Evolutionary conservation across 2,888 invertebrate species (phyloP).

Genomic region (Plebejus anna): DNA sequence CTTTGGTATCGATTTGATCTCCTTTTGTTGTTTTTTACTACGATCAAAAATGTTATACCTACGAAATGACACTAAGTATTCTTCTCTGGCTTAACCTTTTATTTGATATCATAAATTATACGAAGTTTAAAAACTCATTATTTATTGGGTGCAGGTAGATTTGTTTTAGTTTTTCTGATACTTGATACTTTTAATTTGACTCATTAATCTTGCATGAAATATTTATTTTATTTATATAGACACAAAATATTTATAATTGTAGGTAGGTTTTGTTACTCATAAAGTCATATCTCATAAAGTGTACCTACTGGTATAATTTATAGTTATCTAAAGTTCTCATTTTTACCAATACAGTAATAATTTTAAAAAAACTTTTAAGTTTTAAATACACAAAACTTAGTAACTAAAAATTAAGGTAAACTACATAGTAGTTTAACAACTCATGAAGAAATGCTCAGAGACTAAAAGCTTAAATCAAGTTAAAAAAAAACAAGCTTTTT

Average conservation of each 20-base stretch:
- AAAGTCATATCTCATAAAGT: no score
- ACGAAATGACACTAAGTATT: not conserved
- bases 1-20: not conserved
- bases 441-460: no score
- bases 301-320: no score
- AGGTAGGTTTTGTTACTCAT: not conserved
- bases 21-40: not conserved
- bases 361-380: no score
- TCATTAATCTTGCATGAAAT: not conserved
- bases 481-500: no score
- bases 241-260: not conserved
- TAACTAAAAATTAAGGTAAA: no score
- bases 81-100: not conserved
- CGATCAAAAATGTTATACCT: not conserved
- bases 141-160: not conserved
- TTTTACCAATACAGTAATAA: no score
- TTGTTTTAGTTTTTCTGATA: conserved; percentile 1
- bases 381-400: no score
- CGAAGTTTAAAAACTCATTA: not conserved
- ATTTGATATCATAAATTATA: not conserved
- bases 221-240: not conserved
- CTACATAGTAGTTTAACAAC: no score
- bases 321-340: no score
- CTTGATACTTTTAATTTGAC: not conserved
- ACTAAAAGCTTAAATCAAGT: no score